Conservation (phyloP, 2,888 invertebrate genomes). For the Drosophila sordidapex region DNA sequence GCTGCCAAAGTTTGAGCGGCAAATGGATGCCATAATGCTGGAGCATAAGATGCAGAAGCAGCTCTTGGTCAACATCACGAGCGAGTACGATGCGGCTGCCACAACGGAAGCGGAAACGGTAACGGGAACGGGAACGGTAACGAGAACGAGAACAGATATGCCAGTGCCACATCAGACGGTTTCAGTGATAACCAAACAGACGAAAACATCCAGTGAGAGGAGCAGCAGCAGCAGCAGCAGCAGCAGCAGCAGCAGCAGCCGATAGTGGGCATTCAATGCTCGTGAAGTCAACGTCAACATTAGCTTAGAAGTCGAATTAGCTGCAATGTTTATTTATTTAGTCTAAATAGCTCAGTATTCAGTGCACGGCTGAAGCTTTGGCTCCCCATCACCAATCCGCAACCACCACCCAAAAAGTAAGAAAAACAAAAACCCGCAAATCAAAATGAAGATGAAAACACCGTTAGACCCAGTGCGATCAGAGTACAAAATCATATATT, state of each 20-base stretch:
- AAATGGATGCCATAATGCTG: slow-evolving; percentile 82
- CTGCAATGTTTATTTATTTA: slow-evolving; percentile 44
- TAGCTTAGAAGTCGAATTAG: slow-evolving; percentile 30
- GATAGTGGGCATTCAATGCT: slow-evolving; percentile 24
- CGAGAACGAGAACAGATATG: neutral
- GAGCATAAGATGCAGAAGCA: slow-evolving; percentile 83
- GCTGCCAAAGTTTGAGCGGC: slow-evolving; percentile 66
- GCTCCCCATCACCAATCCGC: neutral
- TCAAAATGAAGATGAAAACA: neutral
- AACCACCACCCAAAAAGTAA: neutral
- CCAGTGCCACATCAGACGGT: slow-evolving; percentile 31
- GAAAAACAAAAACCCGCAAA: neutral
- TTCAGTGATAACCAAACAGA: slow-evolving; percentile 55
- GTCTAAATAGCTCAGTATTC: slow-evolving; percentile 56
- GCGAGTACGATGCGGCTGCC: slow-evolving; percentile 76
- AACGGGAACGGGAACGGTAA: neutral
- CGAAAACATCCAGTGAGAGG: slow-evolving; percentile 30
- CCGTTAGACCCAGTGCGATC: slow-evolving; percentile 48
- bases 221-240: neutral
- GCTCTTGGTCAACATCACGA: slow-evolving; percentile 81
- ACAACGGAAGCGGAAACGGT: neutral
- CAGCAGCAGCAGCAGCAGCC: slow-evolving; percentile 19
- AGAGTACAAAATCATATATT: slow-evolving; percentile 61
- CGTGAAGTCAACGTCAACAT: slow-evolving; percentile 18
- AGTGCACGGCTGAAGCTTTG: slow-evolving; percentile 48